Evolutionary conservation across 2,113 vertebrate genomes (phyloP).

Genomic region (Sebastes schlegelii): DNA sequence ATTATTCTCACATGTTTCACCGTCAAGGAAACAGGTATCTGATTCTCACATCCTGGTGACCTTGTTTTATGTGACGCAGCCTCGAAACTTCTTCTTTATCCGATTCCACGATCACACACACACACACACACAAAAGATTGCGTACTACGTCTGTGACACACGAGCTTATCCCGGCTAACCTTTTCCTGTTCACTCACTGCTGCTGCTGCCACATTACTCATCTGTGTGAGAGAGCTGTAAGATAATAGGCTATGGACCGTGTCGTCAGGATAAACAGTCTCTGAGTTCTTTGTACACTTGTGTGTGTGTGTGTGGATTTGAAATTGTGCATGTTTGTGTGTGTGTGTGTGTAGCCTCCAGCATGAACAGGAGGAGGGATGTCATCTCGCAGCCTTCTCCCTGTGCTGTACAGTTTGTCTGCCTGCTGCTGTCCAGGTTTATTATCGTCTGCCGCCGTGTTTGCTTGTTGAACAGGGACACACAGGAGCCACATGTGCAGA

Average conservation of each 20-base stretch:
- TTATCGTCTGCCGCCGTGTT: slow-evolving; percentile 6
- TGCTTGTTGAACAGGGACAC: slow-evolving; percentile 11
- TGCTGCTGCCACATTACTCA: slow-evolving; percentile 27
- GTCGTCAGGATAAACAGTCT: slow-evolving; percentile 42
- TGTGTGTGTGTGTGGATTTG: slow-evolving; percentile 13
- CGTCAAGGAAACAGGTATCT: slow-evolving; percentile 51
- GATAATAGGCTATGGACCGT: slow-evolving; percentile 25
- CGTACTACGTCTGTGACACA: slow-evolving; percentile 19
- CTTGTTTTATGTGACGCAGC: slow-evolving; percentile 37
- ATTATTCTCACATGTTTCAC: slow-evolving; percentile 31
- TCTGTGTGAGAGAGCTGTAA: slow-evolving; percentile 29
- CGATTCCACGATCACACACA: slow-evolving; percentile 10
- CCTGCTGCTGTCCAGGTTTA: slow-evolving; percentile 36
- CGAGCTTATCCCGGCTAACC: slow-evolving; percentile 31
- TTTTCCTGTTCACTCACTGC: slow-evolving; percentile 15
- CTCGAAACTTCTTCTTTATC: slow-evolving; percentile 44
- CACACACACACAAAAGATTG: background rate
- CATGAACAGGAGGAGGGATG: slow-evolving; percentile 31
- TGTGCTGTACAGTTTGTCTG: slow-evolving; percentile 12
- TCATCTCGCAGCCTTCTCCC: slow-evolving; percentile 18
- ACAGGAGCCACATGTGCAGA: slow-evolving; percentile 1
- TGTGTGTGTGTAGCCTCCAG: slow-evolving; percentile 23
- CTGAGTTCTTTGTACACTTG: slow-evolving; percentile 5
- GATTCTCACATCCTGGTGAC: slow-evolving; percentile 64
- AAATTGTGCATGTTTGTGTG: background rate